Conservation (phyloP, 37 sponge, comb jelly and placozoan genomes). For the Diacarnus erythraeanus region DNA sequence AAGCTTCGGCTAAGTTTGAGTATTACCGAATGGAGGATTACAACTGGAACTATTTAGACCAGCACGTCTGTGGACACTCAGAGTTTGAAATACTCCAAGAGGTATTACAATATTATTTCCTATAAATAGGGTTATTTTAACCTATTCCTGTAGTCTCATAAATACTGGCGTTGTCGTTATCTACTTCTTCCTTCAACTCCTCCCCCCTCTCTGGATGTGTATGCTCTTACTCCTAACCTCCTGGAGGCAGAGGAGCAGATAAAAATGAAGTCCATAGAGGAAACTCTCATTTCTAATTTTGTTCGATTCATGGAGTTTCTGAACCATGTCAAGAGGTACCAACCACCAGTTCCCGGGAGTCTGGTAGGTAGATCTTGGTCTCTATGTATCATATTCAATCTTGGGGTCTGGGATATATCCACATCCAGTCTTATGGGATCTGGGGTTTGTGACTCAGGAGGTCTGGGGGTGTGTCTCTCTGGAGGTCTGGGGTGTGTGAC, state of each 20-base stretch:
- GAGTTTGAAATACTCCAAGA: conserved; percentile 64
- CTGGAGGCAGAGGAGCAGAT: background rate
- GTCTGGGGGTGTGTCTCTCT: background rate
- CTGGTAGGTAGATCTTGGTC: no score
- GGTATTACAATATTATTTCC: conserved; percentile 9
- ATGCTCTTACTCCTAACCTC: background rate
- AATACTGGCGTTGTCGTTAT: conserved; percentile 60
- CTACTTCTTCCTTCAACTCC: conserved; percentile 53
- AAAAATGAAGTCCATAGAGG: background rate
- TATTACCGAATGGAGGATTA: conserved; percentile 52
- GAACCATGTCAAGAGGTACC: conserved; percentile 64
- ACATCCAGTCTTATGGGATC: no score
- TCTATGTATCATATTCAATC: no score
- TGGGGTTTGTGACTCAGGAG: background rate
- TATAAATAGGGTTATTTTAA: background rate
- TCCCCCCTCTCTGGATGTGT: background rate
- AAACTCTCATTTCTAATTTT: conserved; percentile 46
- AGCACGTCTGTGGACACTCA: conserved; percentile 65
- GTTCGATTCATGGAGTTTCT: conserved; percentile 68
- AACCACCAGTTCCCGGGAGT: no score
- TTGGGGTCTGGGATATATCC: no score
- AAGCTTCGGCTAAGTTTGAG: background rate
- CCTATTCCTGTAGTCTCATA: conserved; percentile 36
- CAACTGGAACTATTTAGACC: conserved; percentile 88
- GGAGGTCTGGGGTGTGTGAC: background rate